phyloP scores from a whole-genome alignment of 2,113 vertebrate species.

The Edolisoma coerulescens region DNA sequence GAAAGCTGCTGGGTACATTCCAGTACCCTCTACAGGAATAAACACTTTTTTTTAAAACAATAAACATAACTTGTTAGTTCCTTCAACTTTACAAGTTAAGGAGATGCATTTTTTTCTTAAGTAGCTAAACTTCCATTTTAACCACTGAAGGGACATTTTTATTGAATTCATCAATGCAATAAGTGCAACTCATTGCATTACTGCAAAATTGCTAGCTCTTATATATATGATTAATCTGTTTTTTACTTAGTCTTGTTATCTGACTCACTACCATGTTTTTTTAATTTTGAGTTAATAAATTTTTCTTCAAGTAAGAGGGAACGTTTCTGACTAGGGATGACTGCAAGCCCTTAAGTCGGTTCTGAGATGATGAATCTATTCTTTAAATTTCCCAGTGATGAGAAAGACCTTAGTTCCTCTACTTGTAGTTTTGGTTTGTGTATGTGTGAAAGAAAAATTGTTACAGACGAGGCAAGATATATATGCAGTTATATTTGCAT shows the following conservation, averaged over 20 bases:
- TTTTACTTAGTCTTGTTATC: not conserved
- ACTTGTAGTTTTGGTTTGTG: not conserved
- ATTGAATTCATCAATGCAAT: not conserved
- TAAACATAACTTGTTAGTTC: not conserved
- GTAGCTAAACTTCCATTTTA: not conserved
- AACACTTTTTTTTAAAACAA: not conserved
- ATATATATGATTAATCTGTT: not conserved
- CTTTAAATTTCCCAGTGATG: not conserved
- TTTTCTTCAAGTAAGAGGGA: not conserved
- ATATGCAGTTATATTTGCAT: fast-evolving
- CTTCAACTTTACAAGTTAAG: not conserved
- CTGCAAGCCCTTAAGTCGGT: not conserved
- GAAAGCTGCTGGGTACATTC: not conserved
- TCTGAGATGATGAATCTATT: not conserved
- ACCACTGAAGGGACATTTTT: not conserved
- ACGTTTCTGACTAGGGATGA: not conserved
- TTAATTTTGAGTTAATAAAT: not conserved
- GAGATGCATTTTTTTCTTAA: not conserved
- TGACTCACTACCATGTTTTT: not conserved
- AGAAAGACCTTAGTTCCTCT: not conserved
- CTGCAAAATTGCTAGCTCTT: not conserved
- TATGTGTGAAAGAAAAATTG: not conserved
- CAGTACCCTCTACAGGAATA: not conserved
- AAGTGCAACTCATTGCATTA: not conserved
- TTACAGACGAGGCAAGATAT: not conserved